Evolutionary conservation across 1,140 invertebrate genomes (phyloP), one percentile per base, ranked within the genome.

Genomic region (Microplitis mediator): DNA sequence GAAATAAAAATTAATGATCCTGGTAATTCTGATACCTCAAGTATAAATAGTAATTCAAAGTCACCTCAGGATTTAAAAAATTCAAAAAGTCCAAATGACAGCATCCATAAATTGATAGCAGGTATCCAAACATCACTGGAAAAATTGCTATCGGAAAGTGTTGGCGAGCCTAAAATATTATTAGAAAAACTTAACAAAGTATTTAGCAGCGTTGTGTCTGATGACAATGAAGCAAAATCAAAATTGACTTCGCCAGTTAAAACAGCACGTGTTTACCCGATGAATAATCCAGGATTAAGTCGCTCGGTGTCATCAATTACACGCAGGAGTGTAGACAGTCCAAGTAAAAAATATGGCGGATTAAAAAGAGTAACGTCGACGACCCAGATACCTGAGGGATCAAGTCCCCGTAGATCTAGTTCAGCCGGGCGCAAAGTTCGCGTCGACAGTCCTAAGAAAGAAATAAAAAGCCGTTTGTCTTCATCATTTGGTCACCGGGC

Each of bases 401-500:
- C 60, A 14, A 56, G 34, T 56, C 52, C 66, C n/a, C 75, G 23
- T 32, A 68, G 23, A 54, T 50, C 72, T 61, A 16, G 32, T 9
- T 45, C 63, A 13, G 52, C 71, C 39, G 60, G 52, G 1, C 32
- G 45, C 23, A 35, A 70, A 50, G 9, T 68, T 32, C 2, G 32
- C 13, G 77, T 69, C 35, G 69, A 75, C n/a, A 81, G 72, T 35
- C 67, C 51, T 39, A 71, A 73, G 64, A 72, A 73, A 14, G 60
- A 77, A 9, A 54, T 67, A 14, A 77, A 75, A 60, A 82, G 82
- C 74, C 79, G 76, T 34, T 80, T 79, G 64, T 45, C 39, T 4
- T 45, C 39, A 45, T 65, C 77, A 23, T 23, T 23, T 1, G 80
- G 75, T 61, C 74, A 83, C 74, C 75, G 77, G 13, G 74, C 62